Base-by-base conservation (phyloP, 2,113 vertebrate genomes). In the Polypterus bichir region DNA sequence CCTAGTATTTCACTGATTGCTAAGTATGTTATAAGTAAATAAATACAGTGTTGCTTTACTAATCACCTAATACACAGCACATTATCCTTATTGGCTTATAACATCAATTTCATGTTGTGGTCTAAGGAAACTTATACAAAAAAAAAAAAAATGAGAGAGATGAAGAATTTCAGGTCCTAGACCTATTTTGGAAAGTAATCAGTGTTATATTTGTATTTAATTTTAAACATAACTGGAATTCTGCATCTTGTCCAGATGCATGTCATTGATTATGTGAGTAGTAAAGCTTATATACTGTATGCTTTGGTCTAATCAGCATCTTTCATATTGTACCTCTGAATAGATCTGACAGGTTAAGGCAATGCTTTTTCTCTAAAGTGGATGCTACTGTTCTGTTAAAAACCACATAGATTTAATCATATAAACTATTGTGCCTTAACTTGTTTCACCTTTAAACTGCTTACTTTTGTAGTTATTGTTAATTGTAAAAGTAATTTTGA, bases 341-440 rank as follows among this genome's bases (percentile, higher is more conserved):
- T 75, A 74, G 72, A 81, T 80, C 64, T 73, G 76, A 71, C 77
- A 79, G 82, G 81, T 86, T 82, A 86, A 86, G 86, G 83, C 86
- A 82, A 78, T 73, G 71, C 69, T 69, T 77, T 78, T 79, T 81
- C 27, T 27, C 27, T 75, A 79, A 85, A 82, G 71, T 75, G 74
- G 85, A 85, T 85, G 87, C 84, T 87, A 84, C 61, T 86, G 85
- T 86, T 27, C 27, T 69, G 59, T 74, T 64, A 59, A 83, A 82
- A 75, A 83, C 86, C 80, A 81, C 77, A 76, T 83, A 79, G 74
- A 79, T 81, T 79, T 77, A 83, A 70, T 73, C 70, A 78, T 81
- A 77, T 77, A 76, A 88, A 86, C 83, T 86, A 88, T 89, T 91
- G 91, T 93, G 91, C 91, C 90, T 93, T 93, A 93, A 88, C 85